Evolutionary conservation across 2,888 invertebrate species (phyloP), one percentile per base, ranked within the genome.

Genomic region (Erynnis tages): DNA sequence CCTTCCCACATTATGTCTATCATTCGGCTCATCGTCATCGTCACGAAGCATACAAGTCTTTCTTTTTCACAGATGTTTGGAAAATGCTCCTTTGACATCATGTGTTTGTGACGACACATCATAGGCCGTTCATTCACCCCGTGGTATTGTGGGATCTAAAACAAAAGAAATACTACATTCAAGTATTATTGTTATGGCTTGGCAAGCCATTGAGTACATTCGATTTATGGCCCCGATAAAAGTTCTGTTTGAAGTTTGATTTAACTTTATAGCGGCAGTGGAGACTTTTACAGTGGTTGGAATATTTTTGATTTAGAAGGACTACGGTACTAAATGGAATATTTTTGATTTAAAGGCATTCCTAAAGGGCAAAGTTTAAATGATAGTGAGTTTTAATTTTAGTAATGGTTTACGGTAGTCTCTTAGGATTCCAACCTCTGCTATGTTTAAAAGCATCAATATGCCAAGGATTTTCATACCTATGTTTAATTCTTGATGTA

Each of bases 121-220:
- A 48, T 34, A 17, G 25, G 23, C 14, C 27, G 49, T 41, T 4
- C 49, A 49, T 49, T 49, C 49, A 49, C 41, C 49, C 43, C 43
- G 25, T 34, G 50, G 50, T 50, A 43, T 41, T 49, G 50, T 43
- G 43, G 35, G 34, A 43, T 43, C 27, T 43, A 8, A 50, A 50
- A 50, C 50, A 43, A 50, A 50, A 35, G 35, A 43, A 40, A 41
- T n/a, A 49, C 41, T 50, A 35, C 35, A 29, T 35, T 43, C 29
- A 43, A 50, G 35, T 50, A 35, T 50, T 50, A 50, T 50, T 50
- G 50, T 50, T 50, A 50, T 50, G 50, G 35, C 43, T 50, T 50
- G 50, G 50, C 49, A 49, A 41, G 41, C 43, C 35, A 43, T 50
- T 25, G 49, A 43, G 41, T 35, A 34, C n/a, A 43, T 34, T 45